Conservation (phyloP, 1,140 invertebrate genomes). For the Parapsyche elsis region DNA sequence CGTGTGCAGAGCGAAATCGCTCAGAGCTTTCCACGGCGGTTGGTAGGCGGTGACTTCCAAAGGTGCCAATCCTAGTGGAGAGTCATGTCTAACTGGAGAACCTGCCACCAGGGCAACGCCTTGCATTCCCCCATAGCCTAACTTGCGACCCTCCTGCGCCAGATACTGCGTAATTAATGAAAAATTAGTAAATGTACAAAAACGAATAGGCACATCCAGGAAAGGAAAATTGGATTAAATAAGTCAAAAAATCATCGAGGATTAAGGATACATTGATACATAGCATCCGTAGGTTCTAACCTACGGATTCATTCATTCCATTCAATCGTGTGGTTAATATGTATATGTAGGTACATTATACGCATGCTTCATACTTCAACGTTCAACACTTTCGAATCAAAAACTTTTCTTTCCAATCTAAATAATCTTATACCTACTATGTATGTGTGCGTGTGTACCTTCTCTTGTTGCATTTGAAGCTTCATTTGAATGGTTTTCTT, state of each 20-base stretch:
- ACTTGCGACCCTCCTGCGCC: constrained; percentile 88
- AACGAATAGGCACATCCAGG: too few species aligned
- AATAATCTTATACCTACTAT: neutral
- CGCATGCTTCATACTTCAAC: too few species aligned
- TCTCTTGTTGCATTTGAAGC: constrained; percentile 97
- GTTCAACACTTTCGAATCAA: too few species aligned
- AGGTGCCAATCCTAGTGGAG: constrained; percentile 84
- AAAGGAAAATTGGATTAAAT: too few species aligned
- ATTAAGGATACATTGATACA: too few species aligned
- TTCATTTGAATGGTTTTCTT: constrained; percentile 97
- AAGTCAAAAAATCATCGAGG: too few species aligned
- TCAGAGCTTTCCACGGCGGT: constrained; percentile 96
- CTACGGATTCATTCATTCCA: too few species aligned
- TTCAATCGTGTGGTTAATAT: too few species aligned
- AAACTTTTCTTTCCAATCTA: too few species aligned
- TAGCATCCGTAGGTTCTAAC: too few species aligned
- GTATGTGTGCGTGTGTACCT: constrained; percentile 71
- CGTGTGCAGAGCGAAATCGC: constrained; percentile 93
- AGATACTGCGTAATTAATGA: constrained; percentile 52
- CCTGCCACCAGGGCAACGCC: constrained; percentile 97
- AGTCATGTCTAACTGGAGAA: constrained; percentile 93
- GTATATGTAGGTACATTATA: neutral
- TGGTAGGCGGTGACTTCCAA: constrained; percentile 96
- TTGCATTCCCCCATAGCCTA: constrained; percentile 92
- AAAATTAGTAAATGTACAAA: neutral